Percentiles rank a stretch among this genome's conserved stretches.
Conservation (phyloP, 2,113 vertebrate species). For the Oncorhynchus nerka region DNA sequence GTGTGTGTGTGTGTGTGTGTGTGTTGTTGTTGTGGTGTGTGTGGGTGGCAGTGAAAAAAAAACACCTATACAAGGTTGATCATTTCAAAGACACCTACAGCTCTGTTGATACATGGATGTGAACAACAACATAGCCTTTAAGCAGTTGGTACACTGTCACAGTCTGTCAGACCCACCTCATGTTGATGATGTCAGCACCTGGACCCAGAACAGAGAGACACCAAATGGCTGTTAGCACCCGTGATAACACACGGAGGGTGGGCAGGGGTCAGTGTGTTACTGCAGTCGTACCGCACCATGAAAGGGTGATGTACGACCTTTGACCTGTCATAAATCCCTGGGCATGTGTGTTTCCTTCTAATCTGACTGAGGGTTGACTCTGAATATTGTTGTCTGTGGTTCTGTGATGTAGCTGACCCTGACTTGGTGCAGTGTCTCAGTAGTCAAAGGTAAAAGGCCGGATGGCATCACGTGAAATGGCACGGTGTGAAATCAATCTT, state of each 20-base stretch:
- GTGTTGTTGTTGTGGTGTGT: not conserved
- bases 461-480: not conserved
- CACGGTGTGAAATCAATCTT: conserved; percentile 4
- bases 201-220: not conserved
- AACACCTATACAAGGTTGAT: not conserved
- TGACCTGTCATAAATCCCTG: conserved; percentile 17
- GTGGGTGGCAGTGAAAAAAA: no score
- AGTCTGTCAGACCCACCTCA: not conserved
- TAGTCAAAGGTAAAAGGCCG: not conserved
- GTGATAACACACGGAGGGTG: not conserved
- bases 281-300: no score
- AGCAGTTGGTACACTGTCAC: not conserved
- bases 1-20: not conserved
- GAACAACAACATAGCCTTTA: not conserved
- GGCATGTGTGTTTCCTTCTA: not conserved
- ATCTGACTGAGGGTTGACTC: no score
- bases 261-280: no score
- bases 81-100: not conserved
- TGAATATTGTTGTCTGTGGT: no score
- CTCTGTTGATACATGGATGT: not conserved
- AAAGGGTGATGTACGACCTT: no score
- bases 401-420: not conserved
- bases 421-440: not conserved
- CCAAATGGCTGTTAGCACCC: not conserved
- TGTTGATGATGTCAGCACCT: conserved; percentile 1